phyloP scores from a whole-genome alignment of 2,797 vertebrate genomes.

The Alcedo quadribrachys region DNA sequence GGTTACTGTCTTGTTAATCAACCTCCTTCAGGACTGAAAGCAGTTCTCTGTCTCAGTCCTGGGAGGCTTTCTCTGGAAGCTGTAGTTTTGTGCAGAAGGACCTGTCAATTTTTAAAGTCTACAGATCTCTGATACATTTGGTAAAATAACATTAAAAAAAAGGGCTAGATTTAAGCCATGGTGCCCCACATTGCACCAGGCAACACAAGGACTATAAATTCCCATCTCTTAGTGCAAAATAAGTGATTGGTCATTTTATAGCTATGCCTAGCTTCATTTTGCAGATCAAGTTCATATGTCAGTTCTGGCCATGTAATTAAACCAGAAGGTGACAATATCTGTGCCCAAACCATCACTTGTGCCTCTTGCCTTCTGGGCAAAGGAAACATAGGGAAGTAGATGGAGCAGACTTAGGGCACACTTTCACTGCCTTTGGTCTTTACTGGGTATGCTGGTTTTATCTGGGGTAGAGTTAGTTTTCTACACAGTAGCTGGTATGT shows the following conservation, averaged over 20 bases:
- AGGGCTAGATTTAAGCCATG: background rate
- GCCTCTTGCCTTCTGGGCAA: background rate
- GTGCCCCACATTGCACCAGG: background rate
- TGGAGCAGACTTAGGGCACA: background rate
- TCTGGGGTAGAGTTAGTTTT: background rate
- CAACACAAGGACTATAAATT: background rate
- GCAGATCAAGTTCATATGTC: background rate
- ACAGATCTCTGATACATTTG: background rate
- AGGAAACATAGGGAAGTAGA: background rate
- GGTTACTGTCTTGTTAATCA: slow-evolving; percentile 53
- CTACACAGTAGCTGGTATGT: background rate
- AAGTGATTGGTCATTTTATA: background rate
- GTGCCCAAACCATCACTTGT: background rate
- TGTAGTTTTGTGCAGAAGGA: background rate
- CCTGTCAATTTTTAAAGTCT: background rate
- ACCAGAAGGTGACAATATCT: background rate
- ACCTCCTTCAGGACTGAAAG: slow-evolving; percentile 33
- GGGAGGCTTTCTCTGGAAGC: background rate
- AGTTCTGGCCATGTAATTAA: background rate
- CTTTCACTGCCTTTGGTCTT: background rate
- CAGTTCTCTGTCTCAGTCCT: background rate
- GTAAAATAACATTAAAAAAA: slow-evolving; percentile 5
- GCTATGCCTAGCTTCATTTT: background rate
- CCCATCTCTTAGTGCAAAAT: background rate
- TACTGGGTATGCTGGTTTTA: background rate